Percentiles rank a stretch among this genome's conserved stretches.
These are phyloP conservation scores for Hyperoodon ampullatus DNA, from an alignment of 2,113 vertebrate genomes.

Conservation along the genomic window DNA sequence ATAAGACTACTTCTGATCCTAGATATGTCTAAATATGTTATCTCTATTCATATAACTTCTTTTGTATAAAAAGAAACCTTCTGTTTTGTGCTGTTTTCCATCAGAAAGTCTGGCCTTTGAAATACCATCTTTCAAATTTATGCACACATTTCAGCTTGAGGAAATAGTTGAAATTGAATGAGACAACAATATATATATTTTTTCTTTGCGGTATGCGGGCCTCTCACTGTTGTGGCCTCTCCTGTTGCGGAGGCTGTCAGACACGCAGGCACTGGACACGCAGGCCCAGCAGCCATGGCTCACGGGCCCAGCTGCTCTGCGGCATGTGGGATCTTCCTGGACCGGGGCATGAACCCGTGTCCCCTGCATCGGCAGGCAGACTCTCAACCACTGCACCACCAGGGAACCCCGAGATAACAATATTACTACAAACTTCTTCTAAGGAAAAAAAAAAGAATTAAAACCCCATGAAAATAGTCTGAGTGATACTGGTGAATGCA, in stretches of 20 bases:
- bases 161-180: neutral
- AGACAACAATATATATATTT: neutral
- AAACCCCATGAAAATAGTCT: neutral
- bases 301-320: too few species aligned
- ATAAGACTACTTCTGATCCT: neutral
- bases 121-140: neutral
- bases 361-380: too few species aligned
- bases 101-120: constrained; percentile 3
- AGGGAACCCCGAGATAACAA: neutral
- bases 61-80: neutral
- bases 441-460: neutral
- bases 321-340: too few species aligned
- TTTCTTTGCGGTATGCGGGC: too few species aligned
- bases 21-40: neutral
- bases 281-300: too few species aligned
- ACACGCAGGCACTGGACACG: too few species aligned
- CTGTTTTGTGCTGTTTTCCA: neutral
- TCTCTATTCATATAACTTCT: neutral
- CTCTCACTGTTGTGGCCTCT: too few species aligned
- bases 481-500: neutral
- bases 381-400: too few species aligned
- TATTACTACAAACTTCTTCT: neutral
- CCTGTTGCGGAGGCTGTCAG: too few species aligned
- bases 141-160: neutral
- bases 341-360: too few species aligned